phyloP scores from a whole-genome alignment of 2,797 vertebrate species.

The Anguilla megastoma region DNA sequence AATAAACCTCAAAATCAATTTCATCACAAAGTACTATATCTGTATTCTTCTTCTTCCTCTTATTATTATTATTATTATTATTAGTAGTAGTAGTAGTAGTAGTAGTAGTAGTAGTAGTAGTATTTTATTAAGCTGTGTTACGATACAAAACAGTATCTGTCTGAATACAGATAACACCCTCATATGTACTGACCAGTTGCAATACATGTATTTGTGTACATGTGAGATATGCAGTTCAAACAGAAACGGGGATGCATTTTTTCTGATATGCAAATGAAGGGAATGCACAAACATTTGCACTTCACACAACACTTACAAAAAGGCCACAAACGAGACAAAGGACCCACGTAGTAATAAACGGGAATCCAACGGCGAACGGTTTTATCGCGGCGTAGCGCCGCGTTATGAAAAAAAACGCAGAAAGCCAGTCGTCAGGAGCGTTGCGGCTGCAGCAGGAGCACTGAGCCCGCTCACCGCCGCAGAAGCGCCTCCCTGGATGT shows the following conservation, averaged over 20 bases:
- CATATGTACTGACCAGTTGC: conserved; percentile 5
- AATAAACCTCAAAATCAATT: not conserved
- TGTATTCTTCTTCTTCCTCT: not conserved
- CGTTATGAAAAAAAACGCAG: not conserved
- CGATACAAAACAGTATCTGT: conserved; percentile 20
- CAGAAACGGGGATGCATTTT: not conserved
- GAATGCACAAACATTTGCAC: not conserved
- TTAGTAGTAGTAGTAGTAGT: not conserved
- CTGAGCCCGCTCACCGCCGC: not conserved
- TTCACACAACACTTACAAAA: not conserved
- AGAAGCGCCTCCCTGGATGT: not conserved
- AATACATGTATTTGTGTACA: not conserved
- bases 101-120: no score
- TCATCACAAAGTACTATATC: not conserved
- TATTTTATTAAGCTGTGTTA: not conserved
- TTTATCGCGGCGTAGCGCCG: not conserved
- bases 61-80: not conserved
- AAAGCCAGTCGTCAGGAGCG: not conserved
- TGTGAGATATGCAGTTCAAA: not conserved
- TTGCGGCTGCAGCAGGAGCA: not conserved
- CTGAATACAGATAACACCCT: not conserved
- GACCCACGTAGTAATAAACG: not conserved
- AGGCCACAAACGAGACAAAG: not conserved
- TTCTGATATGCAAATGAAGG: conserved; percentile 2
- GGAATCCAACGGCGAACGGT: not conserved